A percentile compares a stretch with the other conserved stretches of the same genome.
phyloP scores from a whole-genome alignment of 2,113 vertebrate species.

The Poicephalus meyeri region DNA sequence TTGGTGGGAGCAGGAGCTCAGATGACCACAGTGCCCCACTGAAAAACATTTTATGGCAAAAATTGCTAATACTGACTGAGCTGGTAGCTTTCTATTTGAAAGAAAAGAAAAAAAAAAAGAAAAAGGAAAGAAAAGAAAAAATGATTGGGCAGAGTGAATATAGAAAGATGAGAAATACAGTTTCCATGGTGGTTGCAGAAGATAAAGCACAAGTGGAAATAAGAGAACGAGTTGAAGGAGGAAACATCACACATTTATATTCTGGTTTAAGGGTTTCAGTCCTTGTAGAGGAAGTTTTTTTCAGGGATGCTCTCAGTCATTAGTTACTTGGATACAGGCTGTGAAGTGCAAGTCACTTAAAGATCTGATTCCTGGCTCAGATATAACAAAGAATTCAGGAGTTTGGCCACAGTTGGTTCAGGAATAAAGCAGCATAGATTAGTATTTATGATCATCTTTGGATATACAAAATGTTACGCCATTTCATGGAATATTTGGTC shows the following conservation, averaged over 20 bases:
- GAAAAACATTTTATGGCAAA: background rate
- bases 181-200: background rate
- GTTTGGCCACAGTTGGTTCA: background rate
- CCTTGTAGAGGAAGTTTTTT: background rate
- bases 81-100: background rate
- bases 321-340: slow-evolving; percentile 43
- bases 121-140: background rate
- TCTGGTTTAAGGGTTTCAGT: slow-evolving; percentile 4
- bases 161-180: background rate
- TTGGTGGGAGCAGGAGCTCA: background rate
- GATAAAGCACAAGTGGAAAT: background rate
- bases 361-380: slow-evolving; percentile 14
- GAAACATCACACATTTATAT: background rate
- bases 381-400: background rate
- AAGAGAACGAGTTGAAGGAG: background rate
- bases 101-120: background rate
- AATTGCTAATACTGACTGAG: background rate
- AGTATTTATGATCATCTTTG: background rate
- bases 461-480: background rate
- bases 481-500: background rate
- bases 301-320: slow-evolving; percentile 26
- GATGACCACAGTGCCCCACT: background rate
- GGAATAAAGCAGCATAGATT: background rate
- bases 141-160: background rate
- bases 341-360: slow-evolving; percentile 33